These are phyloP conservation scores for Gallinago undulata DNA, from an alignment of 2,113 vertebrate species.

Conservation along the genomic window DNA sequence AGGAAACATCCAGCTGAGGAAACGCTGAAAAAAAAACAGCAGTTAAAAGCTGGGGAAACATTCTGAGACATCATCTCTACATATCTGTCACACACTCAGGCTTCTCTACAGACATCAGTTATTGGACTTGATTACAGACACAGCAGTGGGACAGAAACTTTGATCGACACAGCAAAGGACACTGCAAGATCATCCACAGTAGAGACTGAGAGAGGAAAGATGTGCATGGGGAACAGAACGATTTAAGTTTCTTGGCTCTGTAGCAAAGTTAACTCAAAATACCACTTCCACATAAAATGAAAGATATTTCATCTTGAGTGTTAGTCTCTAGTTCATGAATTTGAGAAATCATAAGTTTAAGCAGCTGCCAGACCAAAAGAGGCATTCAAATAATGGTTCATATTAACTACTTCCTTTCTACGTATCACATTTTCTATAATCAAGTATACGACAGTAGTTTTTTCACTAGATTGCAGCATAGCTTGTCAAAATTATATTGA, in stretches of 20 bases:
- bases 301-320: not conserved
- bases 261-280: not conserved
- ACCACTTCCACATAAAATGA: not conserved
- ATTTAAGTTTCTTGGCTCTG: not conserved
- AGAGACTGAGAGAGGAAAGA: not conserved
- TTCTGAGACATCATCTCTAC: not conserved
- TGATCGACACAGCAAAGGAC: not conserved
- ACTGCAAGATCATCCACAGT: not conserved
- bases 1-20: not conserved
- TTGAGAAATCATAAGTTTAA: not conserved
- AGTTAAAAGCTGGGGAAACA: not conserved
- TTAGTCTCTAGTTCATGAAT: not conserved
- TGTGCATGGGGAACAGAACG: not conserved
- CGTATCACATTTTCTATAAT: not conserved
- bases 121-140: not conserved
- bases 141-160: not conserved
- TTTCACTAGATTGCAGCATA: not conserved
- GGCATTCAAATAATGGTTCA: not conserved
- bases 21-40: not conserved
- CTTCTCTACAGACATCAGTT: not conserved
- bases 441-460: not conserved
- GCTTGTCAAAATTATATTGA: not conserved
- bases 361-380: not conserved
- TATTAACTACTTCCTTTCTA: not conserved
- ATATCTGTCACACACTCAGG: not conserved